A percentile compares a stretch with the other conserved stretches of the same genome.
Conservation (phyloP, 1,140 invertebrate species). For the Drosophila asahinai region DNA sequence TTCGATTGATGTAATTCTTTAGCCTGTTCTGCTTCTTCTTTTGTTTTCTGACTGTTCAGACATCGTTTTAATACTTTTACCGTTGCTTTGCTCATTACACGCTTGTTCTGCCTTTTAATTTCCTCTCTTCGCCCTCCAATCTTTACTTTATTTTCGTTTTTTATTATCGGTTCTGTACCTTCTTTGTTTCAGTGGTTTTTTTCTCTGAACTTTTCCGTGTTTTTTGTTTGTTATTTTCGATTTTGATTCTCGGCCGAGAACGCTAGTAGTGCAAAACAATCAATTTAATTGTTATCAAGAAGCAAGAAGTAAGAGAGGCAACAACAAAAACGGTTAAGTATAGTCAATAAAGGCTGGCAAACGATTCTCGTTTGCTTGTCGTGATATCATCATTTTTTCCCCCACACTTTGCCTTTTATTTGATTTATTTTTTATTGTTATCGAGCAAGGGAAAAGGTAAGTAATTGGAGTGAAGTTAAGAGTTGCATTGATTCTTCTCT, state of each 20-base stretch:
- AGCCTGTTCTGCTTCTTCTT: slow-evolving; percentile 12
- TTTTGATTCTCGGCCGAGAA: slow-evolving; percentile 5
- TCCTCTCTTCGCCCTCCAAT: slow-evolving; percentile 12
- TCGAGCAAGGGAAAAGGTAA: slow-evolving; percentile 5
- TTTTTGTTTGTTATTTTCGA: slow-evolving; percentile 29
- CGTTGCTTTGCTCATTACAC: slow-evolving; percentile 67
- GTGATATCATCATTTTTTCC: slow-evolving; percentile 8
- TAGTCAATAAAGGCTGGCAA: slow-evolving; percentile 34
- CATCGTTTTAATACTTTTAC: slow-evolving; percentile 61
- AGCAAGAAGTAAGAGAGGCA: slow-evolving; percentile 25
- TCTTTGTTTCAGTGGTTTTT: slow-evolving; percentile 15
- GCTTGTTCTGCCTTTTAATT: slow-evolving; percentile 58
- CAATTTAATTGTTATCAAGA: slow-evolving; percentile 74
- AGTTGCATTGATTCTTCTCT: not conserved
- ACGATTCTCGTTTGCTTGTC: slow-evolving; percentile 5
- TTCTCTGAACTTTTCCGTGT: slow-evolving; percentile 4
- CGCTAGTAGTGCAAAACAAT: slow-evolving; percentile 62
- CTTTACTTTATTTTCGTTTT: slow-evolving; percentile 25
- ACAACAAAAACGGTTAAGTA: slow-evolving; percentile 20
- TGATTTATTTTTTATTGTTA: slow-evolving; percentile 9
- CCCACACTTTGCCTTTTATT: not conserved
- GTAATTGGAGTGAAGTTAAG: not conserved
- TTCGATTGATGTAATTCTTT: slow-evolving; percentile 35
- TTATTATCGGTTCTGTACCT: slow-evolving; percentile 28
- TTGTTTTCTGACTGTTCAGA: slow-evolving; percentile 6